Evolutionary conservation across 2,113 vertebrate genomes (phyloP).

Genomic region (Paradisaea rubra): DNA sequence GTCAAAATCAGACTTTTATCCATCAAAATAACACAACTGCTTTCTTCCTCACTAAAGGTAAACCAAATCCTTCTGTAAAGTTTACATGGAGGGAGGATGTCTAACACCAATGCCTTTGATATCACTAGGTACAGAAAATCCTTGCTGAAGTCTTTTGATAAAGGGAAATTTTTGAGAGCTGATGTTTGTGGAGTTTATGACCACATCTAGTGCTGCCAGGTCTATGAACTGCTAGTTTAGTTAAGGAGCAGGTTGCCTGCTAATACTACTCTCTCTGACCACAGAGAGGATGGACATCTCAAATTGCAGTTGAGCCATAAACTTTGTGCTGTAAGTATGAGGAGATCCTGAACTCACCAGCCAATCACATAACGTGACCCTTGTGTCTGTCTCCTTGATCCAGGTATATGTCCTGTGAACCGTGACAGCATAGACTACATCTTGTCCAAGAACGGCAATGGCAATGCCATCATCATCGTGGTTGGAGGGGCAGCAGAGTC

Average conservation of each 20-base stretch:
- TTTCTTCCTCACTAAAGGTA: not conserved
- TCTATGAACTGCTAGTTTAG: not conserved
- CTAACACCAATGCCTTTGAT: not conserved
- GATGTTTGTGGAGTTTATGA: not conserved
- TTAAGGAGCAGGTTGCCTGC: not conserved
- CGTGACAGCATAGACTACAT: slow-evolving; percentile 92
- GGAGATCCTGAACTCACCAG: not conserved
- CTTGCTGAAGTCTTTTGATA: not conserved
- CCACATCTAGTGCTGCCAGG: not conserved
- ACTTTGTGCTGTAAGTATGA: not conserved
- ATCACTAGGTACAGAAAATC: not conserved
- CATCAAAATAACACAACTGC: not conserved
- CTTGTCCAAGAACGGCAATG: slow-evolving; percentile 84
- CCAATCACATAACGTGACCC: fast-evolving
- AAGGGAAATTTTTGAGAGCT: not conserved
- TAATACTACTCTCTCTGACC: not conserved
- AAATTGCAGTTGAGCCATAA: not conserved
- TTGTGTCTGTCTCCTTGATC: not conserved
- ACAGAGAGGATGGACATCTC: not conserved
- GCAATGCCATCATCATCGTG: slow-evolving; percentile 92
- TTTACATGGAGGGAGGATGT: not conserved
- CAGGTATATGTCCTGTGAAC: slow-evolving; percentile 95
- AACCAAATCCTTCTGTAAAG: not conserved
- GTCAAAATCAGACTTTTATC: not conserved
- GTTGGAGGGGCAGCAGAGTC: slow-evolving; percentile 93